A percentile compares a stretch with the other conserved stretches of the same genome.
Conservation (phyloP, 2,888 invertebrate species). For the Pemphredon lugubris region DNA sequence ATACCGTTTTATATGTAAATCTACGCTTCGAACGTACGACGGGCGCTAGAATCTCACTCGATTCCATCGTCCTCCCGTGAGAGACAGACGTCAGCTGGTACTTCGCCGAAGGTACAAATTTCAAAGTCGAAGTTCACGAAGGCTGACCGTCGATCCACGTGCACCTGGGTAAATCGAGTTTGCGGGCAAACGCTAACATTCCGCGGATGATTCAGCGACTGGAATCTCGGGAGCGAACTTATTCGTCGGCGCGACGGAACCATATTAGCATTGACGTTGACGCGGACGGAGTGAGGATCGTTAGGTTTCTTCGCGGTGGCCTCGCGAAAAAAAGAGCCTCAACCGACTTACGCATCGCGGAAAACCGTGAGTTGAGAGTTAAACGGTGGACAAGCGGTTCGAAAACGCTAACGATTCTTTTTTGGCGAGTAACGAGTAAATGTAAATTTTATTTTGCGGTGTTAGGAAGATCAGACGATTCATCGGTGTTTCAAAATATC, state of each 20-base stretch:
- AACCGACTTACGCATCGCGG: slow-evolving; percentile 10
- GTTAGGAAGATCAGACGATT: too few relatives aligned
- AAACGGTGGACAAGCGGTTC: too few relatives aligned
- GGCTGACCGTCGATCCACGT: slow-evolving; percentile 8
- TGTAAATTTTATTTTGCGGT: too few relatives aligned
- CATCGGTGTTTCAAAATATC: too few relatives aligned
- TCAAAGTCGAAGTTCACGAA: slow-evolving; percentile 28
- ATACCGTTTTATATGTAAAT: slow-evolving; percentile 65
- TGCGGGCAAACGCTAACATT: slow-evolving; percentile 8
- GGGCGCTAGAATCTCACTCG: slow-evolving; percentile 17
- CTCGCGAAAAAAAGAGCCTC: slow-evolving; percentile 10
- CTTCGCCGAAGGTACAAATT: slow-evolving; percentile 15
- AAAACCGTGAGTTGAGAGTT: too few relatives aligned
- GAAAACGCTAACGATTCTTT: too few relatives aligned
- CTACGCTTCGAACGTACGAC: too few relatives aligned
- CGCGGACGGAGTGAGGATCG: slow-evolving; percentile 12
- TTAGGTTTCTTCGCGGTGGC: not conserved
- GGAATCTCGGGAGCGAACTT: slow-evolving; percentile 27
- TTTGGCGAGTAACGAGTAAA: too few relatives aligned
- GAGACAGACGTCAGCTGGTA: not conserved
- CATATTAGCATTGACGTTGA: slow-evolving; percentile 24
- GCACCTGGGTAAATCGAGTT: slow-evolving; percentile 35
- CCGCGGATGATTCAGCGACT: slow-evolving; percentile 36
- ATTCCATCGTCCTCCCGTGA: not conserved
- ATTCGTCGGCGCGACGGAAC: slow-evolving; percentile 15